Base-by-base conservation (phyloP, 2,888 invertebrate species). In the Heliconius hortense region DNA sequence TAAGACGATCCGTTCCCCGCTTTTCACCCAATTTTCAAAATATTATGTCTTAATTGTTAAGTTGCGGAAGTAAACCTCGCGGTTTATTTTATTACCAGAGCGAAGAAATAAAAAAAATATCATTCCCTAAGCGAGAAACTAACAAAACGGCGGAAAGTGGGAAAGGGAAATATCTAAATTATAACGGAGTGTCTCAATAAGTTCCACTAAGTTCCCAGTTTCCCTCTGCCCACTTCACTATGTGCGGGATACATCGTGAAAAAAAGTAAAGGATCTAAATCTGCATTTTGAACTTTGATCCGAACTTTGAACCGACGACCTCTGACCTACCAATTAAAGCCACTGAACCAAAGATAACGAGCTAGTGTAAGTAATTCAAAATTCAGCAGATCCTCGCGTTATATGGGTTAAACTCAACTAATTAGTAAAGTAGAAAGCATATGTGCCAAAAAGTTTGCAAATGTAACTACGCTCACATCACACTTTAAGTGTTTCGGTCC, bases 391-490 rank as follows among this genome's bases (percentile, higher is more conserved):
- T 56, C 56, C 53, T 31, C 3, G 10, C n/a, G 31, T 69, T 70
- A 73, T 77, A 70, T 75, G 75, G 72, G 73, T 53, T 35, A 56
- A 69, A 35, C 69, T 69, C 31, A 39, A 53, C 75, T 77, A 77
- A 77, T 77, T 75, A 75, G 75, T 73, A 75, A 77, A 77, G 77
- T 77, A 69, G 70, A 62, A 77, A 77, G 75, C 78, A 77, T 72
- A 75, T 76, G 66, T 74, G 72, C 77, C 69, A 77, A 73, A 76
- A 75, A 77, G 75, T 77, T 77, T 60, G n/a, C 73, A 70, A 75
- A 76, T 77, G 48, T 62, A 75, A 77, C 75, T 77, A 73, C 67
- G 73, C 60, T 75, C 3, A 69, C 69, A 69, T 69, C 69, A 69
- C 68, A 53, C 69, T 69, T 56, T 35, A 56, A 69, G 69, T 69